These are phyloP conservation scores for Trachythela sp. DNA, from an alignment of 64 coral and sea anemone genomes.

Conservation along the genomic window DNA sequence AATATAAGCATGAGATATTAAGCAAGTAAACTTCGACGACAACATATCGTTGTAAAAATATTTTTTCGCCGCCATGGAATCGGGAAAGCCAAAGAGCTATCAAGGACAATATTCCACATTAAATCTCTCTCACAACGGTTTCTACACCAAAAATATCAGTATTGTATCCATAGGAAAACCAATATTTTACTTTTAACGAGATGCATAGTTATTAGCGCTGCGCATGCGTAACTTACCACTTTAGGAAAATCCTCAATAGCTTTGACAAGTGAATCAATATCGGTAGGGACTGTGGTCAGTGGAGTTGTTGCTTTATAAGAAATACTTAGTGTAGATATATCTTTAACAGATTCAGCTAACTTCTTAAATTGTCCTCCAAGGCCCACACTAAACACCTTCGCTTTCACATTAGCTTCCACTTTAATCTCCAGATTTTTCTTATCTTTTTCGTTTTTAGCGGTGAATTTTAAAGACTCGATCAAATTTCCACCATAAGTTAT, in stretches of 20 bases:
- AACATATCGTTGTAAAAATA: too few species aligned
- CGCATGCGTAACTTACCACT: not conserved
- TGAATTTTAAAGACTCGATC: not conserved
- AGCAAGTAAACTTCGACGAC: too few species aligned
- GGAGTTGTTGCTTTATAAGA: not conserved
- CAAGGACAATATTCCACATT: too few species aligned
- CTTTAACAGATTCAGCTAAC: not conserved
- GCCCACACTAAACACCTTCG: not conserved
- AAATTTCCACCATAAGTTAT: not conserved
- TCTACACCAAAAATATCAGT: too few species aligned
- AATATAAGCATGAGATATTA: too few species aligned
- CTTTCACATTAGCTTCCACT: not conserved
- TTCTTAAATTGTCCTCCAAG: not conserved
- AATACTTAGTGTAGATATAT: not conserved
- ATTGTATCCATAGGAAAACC: too few species aligned
- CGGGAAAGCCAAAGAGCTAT: too few species aligned
- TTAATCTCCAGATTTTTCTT: not conserved
- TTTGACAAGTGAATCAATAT: not conserved
- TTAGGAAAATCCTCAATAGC: not conserved
- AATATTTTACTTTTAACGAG: too few species aligned
- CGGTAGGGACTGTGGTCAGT: not conserved
- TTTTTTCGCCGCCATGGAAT: too few species aligned
- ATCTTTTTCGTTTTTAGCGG: not conserved
- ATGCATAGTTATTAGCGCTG: too few species aligned
- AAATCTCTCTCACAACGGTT: too few species aligned